These are phyloP conservation scores for Phasianus colchicus DNA, from an alignment of 2,113 vertebrate genomes.

Conservation along the genomic window DNA sequence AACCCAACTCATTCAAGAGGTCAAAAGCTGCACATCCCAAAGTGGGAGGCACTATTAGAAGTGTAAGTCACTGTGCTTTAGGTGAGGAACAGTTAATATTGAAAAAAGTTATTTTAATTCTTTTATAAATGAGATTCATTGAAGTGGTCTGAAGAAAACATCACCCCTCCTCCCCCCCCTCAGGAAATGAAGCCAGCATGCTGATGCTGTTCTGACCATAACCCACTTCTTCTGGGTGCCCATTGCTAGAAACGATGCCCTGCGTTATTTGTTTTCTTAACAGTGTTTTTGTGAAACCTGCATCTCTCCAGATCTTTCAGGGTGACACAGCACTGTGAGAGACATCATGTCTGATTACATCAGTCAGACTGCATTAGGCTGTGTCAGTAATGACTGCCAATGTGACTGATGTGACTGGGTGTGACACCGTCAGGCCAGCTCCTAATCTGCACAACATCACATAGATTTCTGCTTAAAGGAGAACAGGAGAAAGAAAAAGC, in stretches of 20 bases:
- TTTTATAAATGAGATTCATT: neutral
- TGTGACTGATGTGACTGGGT: slow-evolving; percentile 32
- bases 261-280: slow-evolving; percentile 36
- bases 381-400: slow-evolving; percentile 33
- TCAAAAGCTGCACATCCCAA: neutral
- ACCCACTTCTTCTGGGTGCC: neutral
- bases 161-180: neutral
- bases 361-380: slow-evolving; percentile 49
- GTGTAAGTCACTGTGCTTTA: neutral
- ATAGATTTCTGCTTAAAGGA: neutral
- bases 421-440: slow-evolving; percentile 11
- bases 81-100: neutral
- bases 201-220: neutral
- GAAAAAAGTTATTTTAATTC: neutral
- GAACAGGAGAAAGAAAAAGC: neutral
- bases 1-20: neutral
- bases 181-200: neutral
- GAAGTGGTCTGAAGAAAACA: neutral
- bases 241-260: neutral
- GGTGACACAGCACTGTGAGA: slow-evolving; percentile 12
- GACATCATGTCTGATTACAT: slow-evolving; percentile 25
- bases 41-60: neutral
- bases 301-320: slow-evolving; percentile 10
- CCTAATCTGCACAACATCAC: slow-evolving; percentile 3
- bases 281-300: neutral